These are phyloP conservation scores for Diplolepis rosae DNA, from an alignment of 2,888 invertebrate genomes.

Conservation along the genomic window DNA sequence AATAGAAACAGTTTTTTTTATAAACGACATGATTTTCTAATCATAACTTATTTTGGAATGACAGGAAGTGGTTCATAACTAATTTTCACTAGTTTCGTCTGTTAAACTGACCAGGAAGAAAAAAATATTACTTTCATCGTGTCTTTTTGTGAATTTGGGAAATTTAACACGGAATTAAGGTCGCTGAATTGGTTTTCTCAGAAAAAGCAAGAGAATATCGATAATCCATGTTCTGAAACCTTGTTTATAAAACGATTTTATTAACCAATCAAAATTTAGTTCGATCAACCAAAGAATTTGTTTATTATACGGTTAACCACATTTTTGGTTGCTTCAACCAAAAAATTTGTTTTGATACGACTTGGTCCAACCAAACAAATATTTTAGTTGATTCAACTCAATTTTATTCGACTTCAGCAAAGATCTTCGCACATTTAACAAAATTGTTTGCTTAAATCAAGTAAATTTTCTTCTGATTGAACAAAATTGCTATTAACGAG, in stretches of 20 bases:
- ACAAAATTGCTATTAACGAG: background rate
- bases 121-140: background rate
- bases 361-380: too few species aligned
- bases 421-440: too few species aligned
- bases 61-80: background rate
- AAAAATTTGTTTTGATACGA: too few species aligned
- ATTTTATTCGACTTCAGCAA: too few species aligned
- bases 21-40: too few species aligned
- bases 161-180: background rate
- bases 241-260: constrained; percentile 24
- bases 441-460: too few species aligned
- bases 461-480: background rate
- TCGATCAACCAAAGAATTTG: too few species aligned
- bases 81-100: background rate
- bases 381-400: too few species aligned
- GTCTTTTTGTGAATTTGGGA: background rate
- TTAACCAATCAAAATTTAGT: too few species aligned
- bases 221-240: constrained; percentile 14
- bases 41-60: background rate
- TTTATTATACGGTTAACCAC: too few species aligned
- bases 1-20: background rate
- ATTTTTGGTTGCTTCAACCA: too few species aligned
- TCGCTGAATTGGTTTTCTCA: background rate
- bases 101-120: background rate
- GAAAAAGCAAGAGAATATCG: background rate